A percentile compares a stretch with the other conserved stretches of the same genome.
Conservation (phyloP, 2,113 vertebrate species). For the Podocnemis expansa region DNA sequence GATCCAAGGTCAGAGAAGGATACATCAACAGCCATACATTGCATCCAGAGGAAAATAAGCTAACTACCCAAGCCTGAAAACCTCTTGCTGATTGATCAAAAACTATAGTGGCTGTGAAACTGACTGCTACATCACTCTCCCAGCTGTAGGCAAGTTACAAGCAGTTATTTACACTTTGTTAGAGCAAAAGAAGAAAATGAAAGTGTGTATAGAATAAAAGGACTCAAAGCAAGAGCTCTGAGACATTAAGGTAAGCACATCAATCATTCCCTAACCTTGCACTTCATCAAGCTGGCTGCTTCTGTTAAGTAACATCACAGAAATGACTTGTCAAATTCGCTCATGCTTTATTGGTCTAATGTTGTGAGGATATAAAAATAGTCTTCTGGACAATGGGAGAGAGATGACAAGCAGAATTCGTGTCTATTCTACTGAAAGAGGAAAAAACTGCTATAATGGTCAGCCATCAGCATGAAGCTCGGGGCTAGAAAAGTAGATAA, state of each 20-base stretch:
- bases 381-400: background rate
- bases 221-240: background rate
- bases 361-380: background rate
- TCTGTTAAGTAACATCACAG: background rate
- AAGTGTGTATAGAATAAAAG: background rate
- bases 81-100: background rate
- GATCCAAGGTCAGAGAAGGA: background rate
- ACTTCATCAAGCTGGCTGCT: background rate
- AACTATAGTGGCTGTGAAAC: background rate
- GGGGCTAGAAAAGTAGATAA: background rate
- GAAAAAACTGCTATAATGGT: background rate
- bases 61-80: background rate
- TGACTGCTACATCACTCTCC: background rate
- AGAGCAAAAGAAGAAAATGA: background rate
- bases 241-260: background rate
- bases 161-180: background rate
- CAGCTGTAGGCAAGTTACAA: background rate
- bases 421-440: background rate
- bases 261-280: background rate
- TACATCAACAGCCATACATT: background rate
- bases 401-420: background rate
- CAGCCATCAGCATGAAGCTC: background rate
- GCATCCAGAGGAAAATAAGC: background rate
- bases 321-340: background rate
- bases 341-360: background rate